Percentiles rank a stretch among this genome's conserved stretches.
Conservation (phyloP, 2,113 vertebrate genomes). For the Heterocephalus glaber region DNA sequence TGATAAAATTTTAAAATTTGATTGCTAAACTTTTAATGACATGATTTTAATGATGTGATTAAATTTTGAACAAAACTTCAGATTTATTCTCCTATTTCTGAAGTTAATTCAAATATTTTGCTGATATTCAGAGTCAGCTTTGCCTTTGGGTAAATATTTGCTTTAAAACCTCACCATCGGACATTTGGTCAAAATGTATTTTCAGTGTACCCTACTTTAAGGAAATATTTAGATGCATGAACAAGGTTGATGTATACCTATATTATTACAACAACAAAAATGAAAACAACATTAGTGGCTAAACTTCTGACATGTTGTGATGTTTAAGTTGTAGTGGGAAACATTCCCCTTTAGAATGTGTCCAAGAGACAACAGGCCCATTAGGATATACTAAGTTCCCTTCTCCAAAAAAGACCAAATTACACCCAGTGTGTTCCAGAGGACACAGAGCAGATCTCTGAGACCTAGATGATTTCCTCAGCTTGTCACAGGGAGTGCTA, state of each 20-base stretch:
- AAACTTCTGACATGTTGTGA: not conserved
- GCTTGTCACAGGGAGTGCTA: not conserved
- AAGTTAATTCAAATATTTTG: not conserved
- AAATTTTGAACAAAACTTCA: not conserved
- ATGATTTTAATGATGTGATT: not conserved
- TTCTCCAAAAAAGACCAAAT: not conserved
- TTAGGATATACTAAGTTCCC: not conserved
- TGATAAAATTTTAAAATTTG: not conserved
- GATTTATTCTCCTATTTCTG: not conserved
- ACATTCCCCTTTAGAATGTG: not conserved
- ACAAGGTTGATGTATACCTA: not conserved
- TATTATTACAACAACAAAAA: not conserved
- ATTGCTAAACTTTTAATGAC: not conserved
- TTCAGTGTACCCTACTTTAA: not conserved
- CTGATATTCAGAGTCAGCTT: not conserved
- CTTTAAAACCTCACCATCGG: not conserved
- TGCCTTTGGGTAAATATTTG: not conserved
- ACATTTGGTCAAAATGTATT: not conserved
- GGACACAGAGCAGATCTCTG: not conserved
- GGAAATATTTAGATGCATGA: not conserved
- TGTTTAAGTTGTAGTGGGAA: not conserved
- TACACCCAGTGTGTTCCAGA: not conserved
- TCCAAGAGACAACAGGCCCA: not conserved
- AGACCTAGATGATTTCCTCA: not conserved
- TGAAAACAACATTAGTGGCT: not conserved